Conservation (phyloP, 1,140 invertebrate species). For the Panonychus citri region DNA sequence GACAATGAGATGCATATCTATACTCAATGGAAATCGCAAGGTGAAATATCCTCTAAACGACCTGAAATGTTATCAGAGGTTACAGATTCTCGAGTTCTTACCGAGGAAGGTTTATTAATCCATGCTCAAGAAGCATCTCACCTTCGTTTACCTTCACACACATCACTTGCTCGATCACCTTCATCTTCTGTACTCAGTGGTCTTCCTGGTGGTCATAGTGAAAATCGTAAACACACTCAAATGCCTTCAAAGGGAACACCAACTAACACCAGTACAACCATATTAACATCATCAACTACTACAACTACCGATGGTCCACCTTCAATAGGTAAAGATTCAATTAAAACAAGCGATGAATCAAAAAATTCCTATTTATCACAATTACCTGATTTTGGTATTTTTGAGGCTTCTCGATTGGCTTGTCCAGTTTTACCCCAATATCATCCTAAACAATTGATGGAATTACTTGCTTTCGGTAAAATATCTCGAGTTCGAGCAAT, state of each 20-base stretch:
- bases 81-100: constrained; percentile 43
- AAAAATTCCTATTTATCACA: constrained; percentile 24
- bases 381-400: constrained; percentile 78
- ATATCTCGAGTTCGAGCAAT: constrained; percentile 94
- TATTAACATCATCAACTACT: background rate
- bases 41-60: background rate
- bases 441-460: constrained; percentile 95
- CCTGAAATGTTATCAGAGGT: background rate
- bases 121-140: constrained; percentile 44
- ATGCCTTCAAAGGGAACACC: background rate
- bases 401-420: constrained; percentile 84
- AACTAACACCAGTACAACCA: background rate
- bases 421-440: constrained; percentile 96
- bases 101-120: constrained; percentile 51
- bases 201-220: too few species aligned
- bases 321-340: background rate
- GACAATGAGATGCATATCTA: constrained; percentile 99
- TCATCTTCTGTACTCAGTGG: constrained; percentile 1
- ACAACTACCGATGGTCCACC: background rate
- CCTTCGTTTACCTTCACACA: constrained; percentile 37
- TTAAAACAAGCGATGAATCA: background rate
- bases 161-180: constrained; percentile 16
- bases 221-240: background rate
- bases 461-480: constrained; percentile 93
- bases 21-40: constrained; percentile 69